phyloP scores from a whole-genome alignment of 2,797 vertebrate species.

The Urosaurus nigricauda region DNA sequence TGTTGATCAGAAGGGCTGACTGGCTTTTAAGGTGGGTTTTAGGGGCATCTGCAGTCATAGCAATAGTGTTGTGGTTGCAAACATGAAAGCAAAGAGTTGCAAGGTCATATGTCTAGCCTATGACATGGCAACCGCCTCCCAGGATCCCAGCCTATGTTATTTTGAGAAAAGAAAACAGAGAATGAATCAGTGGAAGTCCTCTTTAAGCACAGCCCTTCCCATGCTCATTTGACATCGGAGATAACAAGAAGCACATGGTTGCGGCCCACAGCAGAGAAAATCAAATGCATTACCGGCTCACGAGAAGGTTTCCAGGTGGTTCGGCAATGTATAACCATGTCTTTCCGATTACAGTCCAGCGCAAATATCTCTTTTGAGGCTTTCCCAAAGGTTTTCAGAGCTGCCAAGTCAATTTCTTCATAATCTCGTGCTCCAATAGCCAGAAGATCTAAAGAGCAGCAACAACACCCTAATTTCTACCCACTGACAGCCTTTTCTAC shows the following conservation, averaged over 20 bases:
- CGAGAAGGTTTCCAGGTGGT: neutral
- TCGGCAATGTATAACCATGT: neutral
- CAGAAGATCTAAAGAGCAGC: neutral
- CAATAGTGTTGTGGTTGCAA: too few relatives aligned
- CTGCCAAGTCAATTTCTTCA: constrained; percentile 26
- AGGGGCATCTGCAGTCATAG: too few relatives aligned
- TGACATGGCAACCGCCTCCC: too few relatives aligned
- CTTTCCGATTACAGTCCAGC: constrained; percentile 16
- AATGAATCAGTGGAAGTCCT: too few relatives aligned
- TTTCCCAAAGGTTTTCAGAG: constrained; percentile 25
- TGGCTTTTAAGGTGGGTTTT: too few relatives aligned
- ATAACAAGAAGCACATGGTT: accelerated
- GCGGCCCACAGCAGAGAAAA: neutral
- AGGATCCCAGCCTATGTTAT: too few relatives aligned
- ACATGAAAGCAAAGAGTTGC: too few relatives aligned
- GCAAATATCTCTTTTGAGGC: constrained; percentile 16
- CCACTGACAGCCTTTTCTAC: constrained; percentile 31
- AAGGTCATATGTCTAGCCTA: too few relatives aligned
- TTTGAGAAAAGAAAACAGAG: too few relatives aligned
- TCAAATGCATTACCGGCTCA: accelerated
- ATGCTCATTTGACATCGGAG: neutral
- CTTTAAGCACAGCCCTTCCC: accelerated
- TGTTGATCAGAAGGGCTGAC: too few relatives aligned
- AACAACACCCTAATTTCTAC: neutral
- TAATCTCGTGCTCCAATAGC: constrained; percentile 5